phyloP scores from a whole-genome alignment of 2,888 invertebrate genomes.

The Drosophila dives region DNA sequence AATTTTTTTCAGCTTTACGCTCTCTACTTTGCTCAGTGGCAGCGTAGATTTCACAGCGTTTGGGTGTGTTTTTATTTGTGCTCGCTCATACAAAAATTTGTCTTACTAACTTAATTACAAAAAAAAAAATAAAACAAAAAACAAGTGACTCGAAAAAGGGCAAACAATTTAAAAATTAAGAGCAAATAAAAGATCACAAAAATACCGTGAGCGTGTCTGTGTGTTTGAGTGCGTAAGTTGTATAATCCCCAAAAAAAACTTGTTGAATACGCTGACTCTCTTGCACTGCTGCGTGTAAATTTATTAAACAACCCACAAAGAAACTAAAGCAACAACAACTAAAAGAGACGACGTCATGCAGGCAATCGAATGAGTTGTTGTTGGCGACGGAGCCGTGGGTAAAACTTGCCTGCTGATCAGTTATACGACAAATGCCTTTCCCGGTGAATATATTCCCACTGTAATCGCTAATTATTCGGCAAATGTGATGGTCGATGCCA shows the following conservation, averaged over 20 bases:
- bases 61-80: constrained; percentile 76
- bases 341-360: constrained; percentile 76
- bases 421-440: constrained; percentile 84
- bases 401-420: constrained; percentile 84
- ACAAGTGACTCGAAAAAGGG: constrained; percentile 44
- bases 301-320: constrained; percentile 54
- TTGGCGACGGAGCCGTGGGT: constrained; percentile 84
- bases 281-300: constrained; percentile 50
- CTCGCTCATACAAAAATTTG: constrained; percentile 40
- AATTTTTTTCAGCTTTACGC: constrained; percentile 37
- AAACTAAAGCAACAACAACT: constrained; percentile 42
- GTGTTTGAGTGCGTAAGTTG: constrained; percentile 62
- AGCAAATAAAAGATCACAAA: constrained; percentile 8
- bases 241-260: constrained; percentile 71
- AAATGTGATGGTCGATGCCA: constrained; percentile 84
- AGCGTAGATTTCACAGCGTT: constrained; percentile 77
- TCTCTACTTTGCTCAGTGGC: constrained; percentile 64
- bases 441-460: constrained; percentile 83
- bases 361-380: constrained; percentile 84
- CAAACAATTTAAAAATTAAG: constrained; percentile 26
- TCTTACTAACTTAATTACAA: constrained; percentile 51
- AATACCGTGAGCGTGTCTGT: background rate
- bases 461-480: constrained; percentile 84
- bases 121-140: background rate
- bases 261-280: constrained; percentile 56